These are phyloP conservation scores for Parascotia fuliginaria DNA, from an alignment of 2,888 invertebrate species.

Conservation along the genomic window DNA sequence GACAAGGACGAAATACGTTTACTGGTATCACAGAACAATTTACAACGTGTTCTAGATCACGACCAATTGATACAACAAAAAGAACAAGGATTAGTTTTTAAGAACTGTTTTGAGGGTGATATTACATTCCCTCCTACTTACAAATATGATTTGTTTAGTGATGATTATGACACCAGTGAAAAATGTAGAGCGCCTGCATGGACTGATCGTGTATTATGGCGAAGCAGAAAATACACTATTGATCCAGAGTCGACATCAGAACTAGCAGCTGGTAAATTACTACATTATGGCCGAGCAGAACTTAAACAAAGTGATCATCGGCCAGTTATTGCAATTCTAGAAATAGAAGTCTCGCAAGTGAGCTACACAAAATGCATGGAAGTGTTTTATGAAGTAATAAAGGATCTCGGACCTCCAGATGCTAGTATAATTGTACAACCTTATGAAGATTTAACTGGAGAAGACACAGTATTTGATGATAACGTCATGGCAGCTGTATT, in stretches of 20 bases:
- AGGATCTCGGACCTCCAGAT: slow-evolving; percentile 97
- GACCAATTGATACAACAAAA: slow-evolving; percentile 96
- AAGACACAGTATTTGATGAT: slow-evolving; percentile 91
- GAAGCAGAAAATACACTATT: slow-evolving; percentile 90
- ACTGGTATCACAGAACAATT: slow-evolving; percentile 90
- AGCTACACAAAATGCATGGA: slow-evolving; percentile 90
- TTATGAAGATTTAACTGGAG: slow-evolving; percentile 65
- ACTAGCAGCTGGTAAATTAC: slow-evolving; percentile 91
- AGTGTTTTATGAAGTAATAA: slow-evolving; percentile 94
- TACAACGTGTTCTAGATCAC: slow-evolving; percentile 90
- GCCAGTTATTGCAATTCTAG: slow-evolving; percentile 96
- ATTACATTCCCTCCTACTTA: slow-evolving; percentile 98
- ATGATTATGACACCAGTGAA: slow-evolving; percentile 99
- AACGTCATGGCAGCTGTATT: slow-evolving; percentile 92
- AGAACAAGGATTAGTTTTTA: slow-evolving; percentile 93
- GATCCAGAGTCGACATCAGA: slow-evolving; percentile 88
- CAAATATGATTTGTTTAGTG: slow-evolving; percentile 99
- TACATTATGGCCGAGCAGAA: slow-evolving; percentile 97
- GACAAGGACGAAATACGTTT: slow-evolving; percentile 97
- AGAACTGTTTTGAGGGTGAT: slow-evolving; percentile 96
- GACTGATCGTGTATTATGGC: slow-evolving; percentile 99
- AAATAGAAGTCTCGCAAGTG: slow-evolving; percentile 93
- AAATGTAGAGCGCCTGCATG: slow-evolving; percentile 98
- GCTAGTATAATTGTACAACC: slow-evolving; percentile 93
- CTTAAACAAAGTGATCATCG: slow-evolving; percentile 99